A percentile compares a stretch with the other conserved stretches of the same genome.
phyloP scores from a whole-genome alignment of 1,140 invertebrate genomes.

The Drosophila nigromelanica region DNA sequence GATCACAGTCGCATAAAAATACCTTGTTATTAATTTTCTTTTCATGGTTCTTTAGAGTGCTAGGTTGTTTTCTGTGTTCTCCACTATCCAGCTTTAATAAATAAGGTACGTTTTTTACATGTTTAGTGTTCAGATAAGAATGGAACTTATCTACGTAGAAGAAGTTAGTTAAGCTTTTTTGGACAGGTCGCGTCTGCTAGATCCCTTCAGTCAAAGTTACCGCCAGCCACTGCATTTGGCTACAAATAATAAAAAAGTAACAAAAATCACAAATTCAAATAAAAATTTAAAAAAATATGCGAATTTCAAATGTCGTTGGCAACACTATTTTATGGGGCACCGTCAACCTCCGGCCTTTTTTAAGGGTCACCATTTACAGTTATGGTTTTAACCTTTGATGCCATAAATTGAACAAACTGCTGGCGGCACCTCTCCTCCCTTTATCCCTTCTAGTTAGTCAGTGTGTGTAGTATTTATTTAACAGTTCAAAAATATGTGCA shows the following conservation, averaged over 20 bases:
- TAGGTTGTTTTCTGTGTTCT: too few relatives aligned
- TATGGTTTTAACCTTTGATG: conserved; percentile 69
- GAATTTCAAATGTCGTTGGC: conserved; percentile 19
- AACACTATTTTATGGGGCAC: background rate
- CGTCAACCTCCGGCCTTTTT: conserved; percentile 32
- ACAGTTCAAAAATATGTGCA: conserved; percentile 75
- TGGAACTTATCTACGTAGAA: too few relatives aligned
- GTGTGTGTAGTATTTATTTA: conserved; percentile 63
- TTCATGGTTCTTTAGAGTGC: too few relatives aligned
- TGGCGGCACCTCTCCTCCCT: conserved; percentile 11
- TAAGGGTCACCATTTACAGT: conserved; percentile 31
- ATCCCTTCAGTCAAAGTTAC: background rate
- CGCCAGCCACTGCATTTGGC: conserved; percentile 17
- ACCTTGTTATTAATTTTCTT: too few relatives aligned
- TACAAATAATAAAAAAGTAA: conserved; percentile 9
- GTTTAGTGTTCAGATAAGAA: too few relatives aligned
- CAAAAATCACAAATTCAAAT: background rate
- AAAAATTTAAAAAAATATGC: conserved; percentile 25
- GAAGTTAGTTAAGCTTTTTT: too few relatives aligned
- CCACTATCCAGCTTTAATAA: too few relatives aligned
- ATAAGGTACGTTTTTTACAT: too few relatives aligned
- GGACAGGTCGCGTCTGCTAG: too few relatives aligned
- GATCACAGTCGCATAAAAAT: too few relatives aligned
- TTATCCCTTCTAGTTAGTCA: background rate
- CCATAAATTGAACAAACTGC: conserved; percentile 74